Evolutionary conservation across 1,140 invertebrate species (phyloP).

Genomic region (Apis mellifera): Amel_HAv3.1 CM009943.2:10350501-10351000

Average conservation of each 20-base stretch:
- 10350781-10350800: background rate
- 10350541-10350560: constrained; percentile 32
- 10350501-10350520: background rate
- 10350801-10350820: no score
- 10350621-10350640: background rate
- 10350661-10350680: background rate
- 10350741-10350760: background rate
- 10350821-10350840: no score
- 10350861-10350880: no score
- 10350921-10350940: no score
- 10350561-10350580: constrained; percentile 33
- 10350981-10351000: no score
- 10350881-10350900: no score
- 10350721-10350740: background rate
- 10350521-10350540: constrained; percentile 49
- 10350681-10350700: background rate
- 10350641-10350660: constrained; percentile 4
- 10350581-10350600: background rate
- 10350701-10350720: no score
- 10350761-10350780: no score
- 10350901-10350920: no score
- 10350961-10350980: no score
- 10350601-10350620: constrained; percentile 36
- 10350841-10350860: no score
- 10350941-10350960: no score